Percentiles rank a stretch among this genome's conserved stretches.
Evolutionary conservation across 1,140 invertebrate species (phyloP).

Genomic region (Drosophila auraria): DNA sequence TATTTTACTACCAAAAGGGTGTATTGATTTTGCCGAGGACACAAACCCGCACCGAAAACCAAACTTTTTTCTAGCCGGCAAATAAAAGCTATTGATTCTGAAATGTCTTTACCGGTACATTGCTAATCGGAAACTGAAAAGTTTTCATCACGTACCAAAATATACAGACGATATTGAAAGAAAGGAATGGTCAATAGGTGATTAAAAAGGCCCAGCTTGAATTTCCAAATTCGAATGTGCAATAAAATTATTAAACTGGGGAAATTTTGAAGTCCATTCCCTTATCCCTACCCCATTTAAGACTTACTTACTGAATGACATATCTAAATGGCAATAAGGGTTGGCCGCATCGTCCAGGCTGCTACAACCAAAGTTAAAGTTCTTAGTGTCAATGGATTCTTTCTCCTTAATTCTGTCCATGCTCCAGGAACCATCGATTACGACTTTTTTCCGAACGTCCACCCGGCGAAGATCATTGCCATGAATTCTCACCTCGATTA

Average conservation of each 20-base stretch:
- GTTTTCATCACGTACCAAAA: too few relatives aligned
- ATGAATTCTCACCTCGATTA: conserved; percentile 8
- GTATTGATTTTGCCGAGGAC: too few relatives aligned
- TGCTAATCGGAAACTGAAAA: too few relatives aligned
- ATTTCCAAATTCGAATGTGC: neutral
- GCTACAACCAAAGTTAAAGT: conserved; percentile 10
- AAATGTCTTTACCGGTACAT: too few relatives aligned
- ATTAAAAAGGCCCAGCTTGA: neutral
- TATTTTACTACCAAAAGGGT: too few relatives aligned
- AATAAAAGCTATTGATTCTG: too few relatives aligned
- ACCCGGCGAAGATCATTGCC: conserved; percentile 22
- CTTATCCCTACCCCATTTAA: neutral
- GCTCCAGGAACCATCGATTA: neutral
- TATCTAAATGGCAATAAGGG: conserved; percentile 1
- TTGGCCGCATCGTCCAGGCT: conserved; percentile 10
- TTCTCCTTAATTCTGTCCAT: neutral
- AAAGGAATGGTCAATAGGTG: too few relatives aligned
- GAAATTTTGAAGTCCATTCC: neutral
- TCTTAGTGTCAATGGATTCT: neutral
- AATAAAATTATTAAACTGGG: neutral
- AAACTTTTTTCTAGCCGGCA: too few relatives aligned
- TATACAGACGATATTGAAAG: too few relatives aligned
- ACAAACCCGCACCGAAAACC: too few relatives aligned
- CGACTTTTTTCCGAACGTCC: neutral
- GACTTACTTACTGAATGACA: conserved; percentile 31